Evolutionary conservation across 1,140 invertebrate genomes (phyloP), one percentile per base, ranked within the genome.

Genomic region (Euwallacea similis): DNA sequence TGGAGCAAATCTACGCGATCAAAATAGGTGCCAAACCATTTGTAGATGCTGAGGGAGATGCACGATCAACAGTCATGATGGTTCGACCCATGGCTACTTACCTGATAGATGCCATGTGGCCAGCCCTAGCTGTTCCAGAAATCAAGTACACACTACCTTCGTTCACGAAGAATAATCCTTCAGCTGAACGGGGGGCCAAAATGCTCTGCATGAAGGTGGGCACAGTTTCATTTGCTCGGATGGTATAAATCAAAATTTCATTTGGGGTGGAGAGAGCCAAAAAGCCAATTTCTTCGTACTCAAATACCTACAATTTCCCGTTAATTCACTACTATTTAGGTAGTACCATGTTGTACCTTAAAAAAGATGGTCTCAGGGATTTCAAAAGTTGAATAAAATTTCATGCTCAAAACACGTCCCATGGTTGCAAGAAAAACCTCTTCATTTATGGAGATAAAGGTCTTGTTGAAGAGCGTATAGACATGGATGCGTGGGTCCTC

Each of bases 1-100:
- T 62, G 54, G 10, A 75, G 13, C 7, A 56, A 55, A 13, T 73
- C 63, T 21, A 74, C 67, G 55, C 74, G 66, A 65, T 78, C 77
- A 66, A 78, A 78, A 70, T 78, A 70, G 3, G 74, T 63, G 9
- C 71, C 60, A 6, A 73, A 11, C 71, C 75, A 78, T 70, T 76
- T 74, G 64, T 78, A 78, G 42, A 77, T 11, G 7, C 75, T 78
- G 67, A 65, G 76, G 69, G 43, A 59, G 16, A 50, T 66, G 56
- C 11, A 13, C 9, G 16, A 7, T 56, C 8, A 56, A 56, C 16
- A 13, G 16, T 15, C n/a, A 56, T 56, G 15, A 10, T 67, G 0
- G 7, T n/a, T 13, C 15, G 44, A 42, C 9, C 11, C n/a, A n/a
- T 61, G 11, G 15, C 41, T 42, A 50, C 65, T 66, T 66, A 73